Conservation (phyloP, 2,888 invertebrate species). For the Noctuana brunneofusca region DNA sequence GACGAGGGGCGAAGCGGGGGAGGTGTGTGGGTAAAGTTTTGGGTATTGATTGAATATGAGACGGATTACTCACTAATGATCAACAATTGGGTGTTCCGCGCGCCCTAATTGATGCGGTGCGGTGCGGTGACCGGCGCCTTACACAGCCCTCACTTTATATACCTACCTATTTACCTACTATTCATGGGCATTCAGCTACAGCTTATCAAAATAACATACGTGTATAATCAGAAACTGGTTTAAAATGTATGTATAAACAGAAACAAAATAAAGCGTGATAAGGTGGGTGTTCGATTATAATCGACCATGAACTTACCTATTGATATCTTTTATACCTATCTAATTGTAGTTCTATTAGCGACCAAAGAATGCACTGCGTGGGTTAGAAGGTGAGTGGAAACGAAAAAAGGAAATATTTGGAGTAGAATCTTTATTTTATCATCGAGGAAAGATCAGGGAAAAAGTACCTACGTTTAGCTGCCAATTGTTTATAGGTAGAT, state of each 20-base stretch:
- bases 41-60: slow-evolving; percentile 83
- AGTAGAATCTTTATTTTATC: no score
- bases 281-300: slow-evolving; percentile 8
- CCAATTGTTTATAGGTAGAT: no score
- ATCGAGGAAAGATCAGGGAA: no score
- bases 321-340: background rate
- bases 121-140: slow-evolving; percentile 17
- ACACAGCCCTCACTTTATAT: background rate
- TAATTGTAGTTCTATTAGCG: background rate
- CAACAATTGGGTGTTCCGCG: slow-evolving; percentile 71
- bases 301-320: background rate
- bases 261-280: background rate
- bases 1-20: slow-evolving; percentile 76
- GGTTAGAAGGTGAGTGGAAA: background rate
- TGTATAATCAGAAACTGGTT: background rate
- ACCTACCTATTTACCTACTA: background rate
- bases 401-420: no score
- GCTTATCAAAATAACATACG: background rate
- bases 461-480: no score
- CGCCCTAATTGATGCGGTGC: slow-evolving; percentile 56
- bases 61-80: slow-evolving; percentile 81
- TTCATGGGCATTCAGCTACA: background rate
- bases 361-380: slow-evolving; percentile 18
- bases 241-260: background rate
- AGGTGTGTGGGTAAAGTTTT: slow-evolving; percentile 82